Evolutionary conservation across 2,113 vertebrate species (phyloP).

Genomic region (Chamaetylas fuelleborni): DNA sequence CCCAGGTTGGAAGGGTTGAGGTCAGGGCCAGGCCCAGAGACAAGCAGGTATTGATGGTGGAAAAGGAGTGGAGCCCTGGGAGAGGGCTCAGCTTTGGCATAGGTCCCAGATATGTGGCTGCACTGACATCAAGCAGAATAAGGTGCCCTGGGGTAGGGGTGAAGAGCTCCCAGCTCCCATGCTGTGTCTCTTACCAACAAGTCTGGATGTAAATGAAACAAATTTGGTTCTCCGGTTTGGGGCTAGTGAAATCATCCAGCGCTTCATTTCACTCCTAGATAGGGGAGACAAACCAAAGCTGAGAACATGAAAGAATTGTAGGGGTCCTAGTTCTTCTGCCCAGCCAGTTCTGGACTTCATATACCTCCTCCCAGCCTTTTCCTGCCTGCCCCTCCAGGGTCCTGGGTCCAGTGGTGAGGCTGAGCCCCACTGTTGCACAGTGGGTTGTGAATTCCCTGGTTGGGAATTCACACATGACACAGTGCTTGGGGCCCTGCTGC

Average conservation of each 20-base stretch:
- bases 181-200: slow-evolving; percentile 80
- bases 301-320: background rate
- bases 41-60: background rate
- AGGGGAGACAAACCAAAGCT: background rate
- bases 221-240: slow-evolving; percentile 93
- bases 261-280: slow-evolving; percentile 92
- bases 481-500: background rate
- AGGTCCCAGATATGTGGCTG: background rate
- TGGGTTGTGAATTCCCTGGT: too few species aligned
- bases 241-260: slow-evolving; percentile 92
- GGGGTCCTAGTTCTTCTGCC: background rate
- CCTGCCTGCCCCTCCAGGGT: background rate
- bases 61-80: background rate
- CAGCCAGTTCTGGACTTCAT: background rate
- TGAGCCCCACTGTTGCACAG: background rate
- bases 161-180: background rate
- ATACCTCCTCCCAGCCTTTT: background rate
- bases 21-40: background rate
- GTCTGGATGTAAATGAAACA: slow-evolving; percentile 86
- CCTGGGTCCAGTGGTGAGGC: background rate
- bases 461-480: background rate
- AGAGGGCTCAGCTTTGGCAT: background rate
- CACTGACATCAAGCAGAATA: background rate
- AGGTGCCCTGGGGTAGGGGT: background rate
- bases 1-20: background rate